These are phyloP conservation scores for Turritopsis dohrnii DNA, from an alignment of 30 jellyfish, hydroid and myxozoan species.

Conservation along the genomic window DNA sequence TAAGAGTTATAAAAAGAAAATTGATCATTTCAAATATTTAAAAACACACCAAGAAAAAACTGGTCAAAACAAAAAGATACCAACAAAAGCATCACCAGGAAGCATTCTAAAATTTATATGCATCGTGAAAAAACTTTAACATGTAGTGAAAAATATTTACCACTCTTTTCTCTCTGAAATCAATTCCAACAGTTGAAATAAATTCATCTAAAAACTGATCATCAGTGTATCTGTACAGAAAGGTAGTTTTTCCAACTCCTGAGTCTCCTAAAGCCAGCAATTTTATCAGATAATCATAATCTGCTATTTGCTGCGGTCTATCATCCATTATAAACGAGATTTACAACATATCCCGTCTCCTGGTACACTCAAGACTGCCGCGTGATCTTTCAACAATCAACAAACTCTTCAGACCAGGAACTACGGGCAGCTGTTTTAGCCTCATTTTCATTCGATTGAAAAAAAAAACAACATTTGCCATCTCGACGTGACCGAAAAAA, in stretches of 20 bases:
- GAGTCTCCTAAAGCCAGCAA: constrained; percentile 83
- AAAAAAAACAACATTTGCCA: constrained; percentile 10
- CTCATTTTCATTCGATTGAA: constrained; percentile 11
- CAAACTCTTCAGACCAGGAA: not conserved
- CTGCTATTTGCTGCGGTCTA: constrained; percentile 67
- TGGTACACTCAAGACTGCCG: not conserved
- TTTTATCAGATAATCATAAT: constrained; percentile 68
- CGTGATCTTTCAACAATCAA: not conserved
- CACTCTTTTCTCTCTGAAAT: constrained; percentile 81
- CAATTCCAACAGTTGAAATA: constrained; percentile 84
- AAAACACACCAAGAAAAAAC: too few species aligned
- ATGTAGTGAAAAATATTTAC: constrained; percentile 4
- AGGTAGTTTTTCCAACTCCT: constrained; percentile 90
- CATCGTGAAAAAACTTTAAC: too few species aligned
- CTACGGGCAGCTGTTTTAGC: not conserved
- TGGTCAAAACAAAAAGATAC: too few species aligned
- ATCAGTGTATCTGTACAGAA: constrained; percentile 70
- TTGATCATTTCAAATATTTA: too few species aligned
- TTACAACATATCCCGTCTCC: not conserved
- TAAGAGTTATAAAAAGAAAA: too few species aligned
- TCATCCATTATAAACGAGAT: constrained; percentile 48
- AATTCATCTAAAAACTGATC: constrained; percentile 67
- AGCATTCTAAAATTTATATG: too few species aligned
- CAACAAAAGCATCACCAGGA: too few species aligned
- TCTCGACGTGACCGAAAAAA: not conserved